phyloP scores from a whole-genome alignment of 1,140 invertebrate species.

The Pseudomyrmex flavicornis region DNA sequence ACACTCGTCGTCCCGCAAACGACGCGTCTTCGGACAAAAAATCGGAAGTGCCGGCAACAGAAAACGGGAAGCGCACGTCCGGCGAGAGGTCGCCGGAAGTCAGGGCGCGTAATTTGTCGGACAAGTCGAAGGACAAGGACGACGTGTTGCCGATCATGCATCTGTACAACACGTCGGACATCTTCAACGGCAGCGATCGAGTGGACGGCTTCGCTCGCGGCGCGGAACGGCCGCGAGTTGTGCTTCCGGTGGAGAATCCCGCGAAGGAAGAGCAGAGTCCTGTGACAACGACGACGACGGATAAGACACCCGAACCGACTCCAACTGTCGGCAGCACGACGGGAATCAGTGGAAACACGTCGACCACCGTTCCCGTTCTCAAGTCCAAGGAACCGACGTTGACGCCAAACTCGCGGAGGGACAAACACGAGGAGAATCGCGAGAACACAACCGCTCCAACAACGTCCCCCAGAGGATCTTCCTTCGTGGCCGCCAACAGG shows the following conservation, averaged over 20 bases:
- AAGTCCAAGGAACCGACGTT: not conserved
- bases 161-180: constrained; percentile 82
- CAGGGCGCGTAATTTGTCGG: constrained; percentile 78
- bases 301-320: not conserved
- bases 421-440: constrained; percentile 68
- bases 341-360: not conserved
- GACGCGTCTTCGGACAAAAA: not conserved
- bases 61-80: constrained; percentile 17
- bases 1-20: constrained; percentile 3
- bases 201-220: constrained; percentile 50
- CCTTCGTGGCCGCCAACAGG: constrained; percentile 60
- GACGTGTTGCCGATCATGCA: constrained; percentile 83
- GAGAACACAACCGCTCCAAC: constrained; percentile 27
- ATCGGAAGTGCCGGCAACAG: constrained; percentile 12
- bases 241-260: constrained; percentile 48
- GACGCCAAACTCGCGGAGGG: constrained; percentile 17
- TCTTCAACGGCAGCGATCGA: constrained; percentile 79
- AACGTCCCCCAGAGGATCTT: constrained; percentile 42
- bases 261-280: not conserved
- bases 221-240: constrained; percentile 36
- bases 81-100: constrained; percentile 79
- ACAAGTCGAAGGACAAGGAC: constrained; percentile 81
- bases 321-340: not conserved
- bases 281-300: not conserved
- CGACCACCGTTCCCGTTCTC: constrained; percentile 19